Conservation (phyloP, 2,888 invertebrate species). For the Phragmatobia fuliginosa region DNA sequence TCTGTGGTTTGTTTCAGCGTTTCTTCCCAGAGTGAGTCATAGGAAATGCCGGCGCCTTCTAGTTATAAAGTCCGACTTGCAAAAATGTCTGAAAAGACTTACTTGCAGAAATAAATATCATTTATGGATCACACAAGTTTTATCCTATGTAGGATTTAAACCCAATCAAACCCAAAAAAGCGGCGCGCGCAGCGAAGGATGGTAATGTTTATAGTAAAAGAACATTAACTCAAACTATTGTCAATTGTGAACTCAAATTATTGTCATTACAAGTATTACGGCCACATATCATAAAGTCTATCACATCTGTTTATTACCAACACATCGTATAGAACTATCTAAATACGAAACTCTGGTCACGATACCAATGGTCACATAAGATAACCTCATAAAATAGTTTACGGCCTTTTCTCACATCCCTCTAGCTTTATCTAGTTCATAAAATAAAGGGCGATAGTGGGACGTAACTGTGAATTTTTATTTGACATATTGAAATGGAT, state of each 20-base stretch:
- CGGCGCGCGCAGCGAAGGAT: too few species aligned
- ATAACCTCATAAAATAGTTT: constrained; percentile 63
- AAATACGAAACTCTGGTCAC: constrained; percentile 36
- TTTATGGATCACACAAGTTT: too few species aligned
- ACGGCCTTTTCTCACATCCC: constrained; percentile 54
- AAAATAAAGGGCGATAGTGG: constrained; percentile 64
- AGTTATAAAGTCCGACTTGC: too few species aligned
- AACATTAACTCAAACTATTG: neutral
- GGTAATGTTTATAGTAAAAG: neutral
- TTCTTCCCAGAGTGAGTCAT: too few species aligned
- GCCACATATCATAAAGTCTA: neutral
- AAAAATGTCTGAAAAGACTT: too few species aligned
- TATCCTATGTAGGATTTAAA: too few species aligned
- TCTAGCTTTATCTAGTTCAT: constrained; percentile 49
- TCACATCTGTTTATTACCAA: constrained; percentile 1
- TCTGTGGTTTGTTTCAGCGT: too few species aligned
- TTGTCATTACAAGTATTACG: neutral
- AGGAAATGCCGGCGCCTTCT: too few species aligned
- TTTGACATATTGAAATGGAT: constrained; percentile 26
- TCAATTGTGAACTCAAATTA: too few species aligned
- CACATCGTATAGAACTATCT: constrained; percentile 15
- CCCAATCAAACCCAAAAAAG: too few species aligned
- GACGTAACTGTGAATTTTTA: constrained; percentile 6
- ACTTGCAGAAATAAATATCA: too few species aligned
- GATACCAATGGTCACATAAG: constrained; percentile 53